Evolutionary conservation across 1,140 invertebrate species (phyloP), one percentile per base, ranked within the genome.

Genomic region (Argopecten irradians): DNA sequence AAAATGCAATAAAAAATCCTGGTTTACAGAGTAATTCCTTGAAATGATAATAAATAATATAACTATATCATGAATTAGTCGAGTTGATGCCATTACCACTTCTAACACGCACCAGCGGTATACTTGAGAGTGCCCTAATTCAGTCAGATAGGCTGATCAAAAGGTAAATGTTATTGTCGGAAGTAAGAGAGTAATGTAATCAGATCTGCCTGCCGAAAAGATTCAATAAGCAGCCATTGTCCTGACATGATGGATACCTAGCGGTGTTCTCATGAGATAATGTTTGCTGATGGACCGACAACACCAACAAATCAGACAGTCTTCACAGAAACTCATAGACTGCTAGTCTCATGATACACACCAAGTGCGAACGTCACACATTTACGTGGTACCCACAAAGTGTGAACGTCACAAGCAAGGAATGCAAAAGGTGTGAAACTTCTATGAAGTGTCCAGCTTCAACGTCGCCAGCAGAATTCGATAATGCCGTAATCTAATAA

Each of bases 361-460:
- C 55, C 5, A 71, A 71, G 55, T 71, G 55, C 55, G 55, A 71
- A 71, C 55, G 55, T 71, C 55, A 71, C 55, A 71, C 55, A 71
- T n/a, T 5, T 71, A 71, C 22, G 55, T 71, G 22, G 55, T 71
- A 71, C 55, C n/a, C 55, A 71, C 22, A n/a, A 71, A 71, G 55
- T 71, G 55, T 71, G 55, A 71, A 71, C 55, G 55, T 71, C 22
- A 71, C 55, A 71, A 22, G 55, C 55, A 71, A 71, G n/a, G 28
- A 71, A 71, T 16, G 55, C 22, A 71, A 1, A 1, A 71, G 16
- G 55, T 71, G 55, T 71, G 55, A 71, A 71, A 22, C 22, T n/a
- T 71, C 55, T 11, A 28, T 3, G 16, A 5, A 71, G 55, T 71
- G 55, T 71, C 55, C 55, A 71, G 55, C 55, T 71, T 5, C 16